Conservation (phyloP, 2,888 invertebrate genomes). For the Flabesymbios commensalis region DNA sequence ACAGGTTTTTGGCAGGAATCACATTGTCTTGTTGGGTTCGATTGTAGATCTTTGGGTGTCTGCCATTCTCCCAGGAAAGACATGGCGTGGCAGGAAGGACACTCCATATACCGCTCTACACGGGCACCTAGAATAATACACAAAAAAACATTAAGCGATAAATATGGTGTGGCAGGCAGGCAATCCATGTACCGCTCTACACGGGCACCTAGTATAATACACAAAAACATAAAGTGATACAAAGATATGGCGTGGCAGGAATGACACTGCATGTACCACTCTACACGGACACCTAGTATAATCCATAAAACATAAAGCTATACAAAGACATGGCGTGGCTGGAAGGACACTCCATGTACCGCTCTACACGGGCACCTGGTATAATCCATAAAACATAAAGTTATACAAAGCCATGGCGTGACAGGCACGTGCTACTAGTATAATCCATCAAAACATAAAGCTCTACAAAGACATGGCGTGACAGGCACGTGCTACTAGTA, state of each 20-base stretch:
- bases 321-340: no score
- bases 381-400: no score
- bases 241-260: constrained; percentile 47
- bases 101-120: constrained; percentile 50
- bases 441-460: no score
- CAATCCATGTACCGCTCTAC: constrained; percentile 53
- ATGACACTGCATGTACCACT: constrained; percentile 52
- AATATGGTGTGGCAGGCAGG: constrained; percentile 46
- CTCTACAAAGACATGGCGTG: no score
- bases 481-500: no score
- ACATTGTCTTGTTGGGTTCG: constrained; percentile 38
- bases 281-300: constrained; percentile 54
- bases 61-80: constrained; percentile 59
- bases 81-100: constrained; percentile 47
- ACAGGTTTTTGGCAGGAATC: constrained; percentile 46
- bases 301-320: no score
- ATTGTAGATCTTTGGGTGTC: constrained; percentile 56
- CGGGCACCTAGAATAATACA: constrained; percentile 41
- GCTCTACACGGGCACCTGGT: no score
- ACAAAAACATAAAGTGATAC: no score
- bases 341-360: constrained; percentile 52
- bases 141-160: no score
- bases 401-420: no score
- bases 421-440: no score
- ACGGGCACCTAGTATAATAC: constrained; percentile 41